Percentiles rank a stretch among this genome's conserved stretches.
Evolutionary conservation across 1,140 invertebrate genomes (phyloP).

Genomic region (Anastatus disparis): DNA sequence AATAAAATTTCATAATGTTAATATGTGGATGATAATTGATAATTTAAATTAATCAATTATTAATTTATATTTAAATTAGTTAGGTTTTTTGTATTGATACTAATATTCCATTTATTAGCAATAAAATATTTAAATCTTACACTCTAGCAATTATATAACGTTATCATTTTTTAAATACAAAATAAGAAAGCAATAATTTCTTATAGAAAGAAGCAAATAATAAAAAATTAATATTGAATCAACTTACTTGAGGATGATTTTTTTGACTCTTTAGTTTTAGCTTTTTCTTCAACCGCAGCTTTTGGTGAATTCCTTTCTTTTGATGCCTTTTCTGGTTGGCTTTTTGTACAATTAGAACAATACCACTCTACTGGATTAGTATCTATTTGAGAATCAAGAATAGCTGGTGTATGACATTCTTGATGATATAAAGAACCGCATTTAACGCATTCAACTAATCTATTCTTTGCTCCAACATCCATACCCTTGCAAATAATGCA

Average conservation of each 20-base stretch:
- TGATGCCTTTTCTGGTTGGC: slow-evolving; percentile 56
- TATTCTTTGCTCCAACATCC: slow-evolving; percentile 85
- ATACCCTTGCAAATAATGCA: slow-evolving; percentile 90
- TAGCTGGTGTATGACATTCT: slow-evolving; percentile 67
- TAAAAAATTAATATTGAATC: background rate
- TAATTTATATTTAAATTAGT: no score
- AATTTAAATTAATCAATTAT: no score
- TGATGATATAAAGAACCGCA: slow-evolving; percentile 92
- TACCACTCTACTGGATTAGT: slow-evolving; percentile 78
- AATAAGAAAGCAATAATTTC: no score
- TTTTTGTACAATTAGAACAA: slow-evolving; percentile 72
- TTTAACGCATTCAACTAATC: slow-evolving; percentile 89
- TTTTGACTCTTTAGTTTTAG: slow-evolving; percentile 59
- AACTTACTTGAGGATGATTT: slow-evolving; percentile 48
- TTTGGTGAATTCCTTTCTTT: slow-evolving; percentile 63
- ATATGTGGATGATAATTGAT: no score
- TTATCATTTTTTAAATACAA: no score
- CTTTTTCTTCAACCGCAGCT: slow-evolving; percentile 53
- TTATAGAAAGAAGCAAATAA: no score
- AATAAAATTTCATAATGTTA: no score
- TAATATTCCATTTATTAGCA: no score
- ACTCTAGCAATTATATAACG: no score
- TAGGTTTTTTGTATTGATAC: no score
- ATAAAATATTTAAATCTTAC: no score
- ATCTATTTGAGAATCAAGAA: slow-evolving; percentile 68